Evolutionary conservation across 2,888 invertebrate genomes (phyloP).

Genomic region (Anthoptus insignis): DNA sequence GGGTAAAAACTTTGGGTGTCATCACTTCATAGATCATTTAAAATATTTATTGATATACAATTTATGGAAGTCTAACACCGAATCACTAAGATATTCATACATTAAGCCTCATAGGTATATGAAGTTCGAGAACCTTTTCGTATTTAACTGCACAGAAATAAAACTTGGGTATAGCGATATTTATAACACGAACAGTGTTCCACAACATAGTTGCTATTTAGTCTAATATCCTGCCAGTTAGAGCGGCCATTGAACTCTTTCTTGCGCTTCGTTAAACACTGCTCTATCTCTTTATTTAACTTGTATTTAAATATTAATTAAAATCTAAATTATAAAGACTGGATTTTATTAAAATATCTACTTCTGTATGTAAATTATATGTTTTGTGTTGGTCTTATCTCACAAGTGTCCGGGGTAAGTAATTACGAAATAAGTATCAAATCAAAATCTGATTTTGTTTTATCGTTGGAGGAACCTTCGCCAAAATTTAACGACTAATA

Average conservation of each 20-base stretch:
- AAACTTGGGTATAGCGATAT: neutral
- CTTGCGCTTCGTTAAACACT: slow-evolving; percentile 32
- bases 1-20: too few relatives aligned
- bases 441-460: too few relatives aligned
- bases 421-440: too few relatives aligned
- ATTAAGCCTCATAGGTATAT: neutral
- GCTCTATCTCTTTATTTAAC: neutral
- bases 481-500: neutral
- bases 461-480: too few relatives aligned
- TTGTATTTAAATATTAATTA: neutral
- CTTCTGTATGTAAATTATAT: neutral
- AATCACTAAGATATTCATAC: too few relatives aligned
- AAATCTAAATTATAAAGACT: neutral
- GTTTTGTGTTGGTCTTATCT: neutral
- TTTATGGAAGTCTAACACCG: too few relatives aligned
- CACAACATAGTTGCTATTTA: slow-evolving; percentile 22
- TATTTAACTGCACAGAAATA: neutral
- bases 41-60: too few relatives aligned
- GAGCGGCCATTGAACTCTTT: slow-evolving; percentile 35
- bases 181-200: slow-evolving; percentile 7
- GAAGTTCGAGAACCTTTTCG: neutral
- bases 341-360: neutral
- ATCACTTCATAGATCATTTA: too few relatives aligned
- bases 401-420: too few relatives aligned
- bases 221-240: slow-evolving; percentile 32